Base-by-base conservation (phyloP, 2,888 invertebrate species). In the Agrotis segetum region DNA sequence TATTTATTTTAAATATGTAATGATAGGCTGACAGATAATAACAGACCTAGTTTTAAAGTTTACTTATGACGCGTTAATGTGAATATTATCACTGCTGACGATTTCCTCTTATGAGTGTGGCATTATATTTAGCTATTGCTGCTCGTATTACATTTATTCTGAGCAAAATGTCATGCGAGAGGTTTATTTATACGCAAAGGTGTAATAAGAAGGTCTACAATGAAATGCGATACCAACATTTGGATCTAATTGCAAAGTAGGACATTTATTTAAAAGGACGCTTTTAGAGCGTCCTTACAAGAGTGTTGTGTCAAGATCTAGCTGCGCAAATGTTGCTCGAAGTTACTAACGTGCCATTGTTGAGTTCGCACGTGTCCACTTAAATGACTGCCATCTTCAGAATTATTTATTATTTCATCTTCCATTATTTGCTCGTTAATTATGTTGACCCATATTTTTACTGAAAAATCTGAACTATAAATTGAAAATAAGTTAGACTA, bases 121-220 rank as follows among this genome's bases (percentile, higher is more conserved):
- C 44, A 67, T 77, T 81, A 81, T 81, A 81, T 79, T 79, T 81
- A 81, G 75, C 74, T 55, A 62, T 59, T 52, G 65, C 67, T 79
- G 55, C 67, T 78, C 71, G 56, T 56, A 55, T 81, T 78, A 72
- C 67, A 73, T 69, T 78, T 71, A 65, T 69, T 75, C 59, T 47
- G 74, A 64, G 71, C 67, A 52, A 64, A 79, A 69, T 79, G 61
- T 63, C 65, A 66, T 71, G 55, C 67, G 70, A 74, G 70, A 71
- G 17, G 59, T 71, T 70, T 79, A 79, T 72, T 72, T 69, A 67
- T 68, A 67, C 46, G 29, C 63, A 60, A 55, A 49, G 52, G 63
- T 60, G 53, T 70, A 69, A 55, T 56, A 19, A 50, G 14, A 65
- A 65, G 40, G 59, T 66, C 24, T 55, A 16, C n/a, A 11, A 47